A percentile compares a stretch with the other conserved stretches of the same genome.
These are phyloP conservation scores for Zosterops borbonicus DNA, from an alignment of 2,113 vertebrate genomes.

Conservation along the genomic window DNA sequence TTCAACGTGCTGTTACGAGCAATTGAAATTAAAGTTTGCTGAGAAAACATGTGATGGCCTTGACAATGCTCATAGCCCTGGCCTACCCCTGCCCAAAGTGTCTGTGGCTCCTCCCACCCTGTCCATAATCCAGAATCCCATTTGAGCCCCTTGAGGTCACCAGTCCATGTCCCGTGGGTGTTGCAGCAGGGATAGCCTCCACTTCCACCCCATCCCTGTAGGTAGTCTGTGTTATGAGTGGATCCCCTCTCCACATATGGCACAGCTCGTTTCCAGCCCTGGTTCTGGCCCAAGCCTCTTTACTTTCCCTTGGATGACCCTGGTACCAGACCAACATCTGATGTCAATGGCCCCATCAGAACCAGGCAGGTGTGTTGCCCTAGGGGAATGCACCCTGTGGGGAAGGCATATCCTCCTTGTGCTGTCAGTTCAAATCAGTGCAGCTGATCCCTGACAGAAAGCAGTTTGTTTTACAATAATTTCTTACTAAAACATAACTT, in stretches of 20 bases:
- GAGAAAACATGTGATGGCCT: background rate
- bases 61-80: background rate
- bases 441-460: background rate
- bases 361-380: background rate
- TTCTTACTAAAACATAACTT: background rate
- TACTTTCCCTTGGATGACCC: background rate
- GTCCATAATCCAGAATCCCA: background rate
- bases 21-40: background rate
- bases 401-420: background rate
- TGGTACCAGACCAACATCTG: background rate
- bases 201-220: background rate
- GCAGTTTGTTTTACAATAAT: background rate
- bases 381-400: fast-evolving
- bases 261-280: background rate
- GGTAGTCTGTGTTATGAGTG: background rate
- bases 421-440: background rate
- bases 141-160: background rate
- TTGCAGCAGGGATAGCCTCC: background rate
- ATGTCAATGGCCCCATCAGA: background rate
- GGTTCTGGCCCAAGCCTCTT: background rate
- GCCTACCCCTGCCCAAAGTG: background rate
- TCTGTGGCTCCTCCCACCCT: background rate
- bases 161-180: background rate
- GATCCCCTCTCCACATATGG: fast-evolving
- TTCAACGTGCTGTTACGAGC: fast-evolving